Evolutionary conservation across 2,888 invertebrate genomes (phyloP).

Genomic region (Ophion ellenae): DNA sequence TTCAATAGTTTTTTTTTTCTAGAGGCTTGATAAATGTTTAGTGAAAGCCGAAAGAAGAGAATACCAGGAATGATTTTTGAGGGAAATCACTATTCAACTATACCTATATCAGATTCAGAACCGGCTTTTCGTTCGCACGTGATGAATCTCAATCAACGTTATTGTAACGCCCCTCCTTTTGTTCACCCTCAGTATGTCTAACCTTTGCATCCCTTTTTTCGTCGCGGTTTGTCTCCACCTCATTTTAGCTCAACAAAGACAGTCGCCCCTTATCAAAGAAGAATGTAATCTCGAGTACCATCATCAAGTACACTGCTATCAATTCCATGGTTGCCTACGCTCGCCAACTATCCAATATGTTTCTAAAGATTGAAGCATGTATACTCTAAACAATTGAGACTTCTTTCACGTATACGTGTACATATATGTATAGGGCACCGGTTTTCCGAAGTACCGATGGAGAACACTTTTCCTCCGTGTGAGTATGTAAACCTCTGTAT

Average conservation of each 20-base stretch:
- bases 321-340: slow-evolving; percentile 9
- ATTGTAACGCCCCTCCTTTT: slow-evolving; percentile 42
- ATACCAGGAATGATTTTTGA: slow-evolving; percentile 11
- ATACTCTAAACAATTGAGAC: slow-evolving; percentile 2
- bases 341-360: slow-evolving; percentile 34
- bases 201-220: slow-evolving; percentile 38
- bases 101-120: slow-evolving; percentile 11
- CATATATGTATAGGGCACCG: not conserved
- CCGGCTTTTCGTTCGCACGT: slow-evolving; percentile 26
- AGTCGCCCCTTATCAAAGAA: slow-evolving; percentile 32
- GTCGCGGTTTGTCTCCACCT: not conserved
- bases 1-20: not conserved
- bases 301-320: slow-evolving; percentile 40
- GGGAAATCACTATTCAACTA: not conserved
- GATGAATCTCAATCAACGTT: slow-evolving; percentile 2
- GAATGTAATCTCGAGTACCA: slow-evolving; percentile 55
- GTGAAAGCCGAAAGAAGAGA: not conserved
- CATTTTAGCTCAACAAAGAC: slow-evolving; percentile 35
- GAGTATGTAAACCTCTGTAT: too few species aligned
- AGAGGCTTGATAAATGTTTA: slow-evolving; percentile 23
- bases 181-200: slow-evolving; percentile 15
- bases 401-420: not conserved
- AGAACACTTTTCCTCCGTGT: not conserved
- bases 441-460: not conserved
- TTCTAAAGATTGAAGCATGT: slow-evolving; percentile 37